Evolutionary conservation across 2,113 vertebrate species (phyloP).

Genomic region (Mugil cephalus): DNA sequence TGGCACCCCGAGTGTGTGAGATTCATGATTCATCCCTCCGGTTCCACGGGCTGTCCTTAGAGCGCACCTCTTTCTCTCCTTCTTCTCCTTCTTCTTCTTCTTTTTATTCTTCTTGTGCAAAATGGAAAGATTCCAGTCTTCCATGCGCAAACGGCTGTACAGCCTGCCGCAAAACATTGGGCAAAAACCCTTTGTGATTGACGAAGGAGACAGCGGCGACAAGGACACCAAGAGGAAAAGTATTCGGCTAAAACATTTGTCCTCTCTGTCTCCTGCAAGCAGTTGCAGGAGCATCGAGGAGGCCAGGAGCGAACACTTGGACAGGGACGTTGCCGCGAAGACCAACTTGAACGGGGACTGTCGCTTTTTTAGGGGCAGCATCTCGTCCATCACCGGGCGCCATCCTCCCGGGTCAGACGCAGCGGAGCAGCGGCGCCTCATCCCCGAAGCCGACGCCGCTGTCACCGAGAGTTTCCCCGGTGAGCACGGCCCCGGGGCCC

Average conservation of each 20-base stretch:
- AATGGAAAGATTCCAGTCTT: slow-evolving; percentile 95
- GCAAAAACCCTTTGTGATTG: slow-evolving; percentile 89
- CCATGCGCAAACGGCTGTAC: slow-evolving; percentile 98
- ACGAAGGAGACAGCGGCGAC: slow-evolving; percentile 88
- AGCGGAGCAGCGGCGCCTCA: slow-evolving; percentile 91
- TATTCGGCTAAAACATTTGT: slow-evolving; percentile 91
- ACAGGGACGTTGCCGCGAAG: slow-evolving; percentile 86
- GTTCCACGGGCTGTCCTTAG: slow-evolving; percentile 47
- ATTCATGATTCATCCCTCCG: slow-evolving; percentile 64
- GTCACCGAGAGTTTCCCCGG: slow-evolving; percentile 81
- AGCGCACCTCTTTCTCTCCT: slow-evolving; percentile 35
- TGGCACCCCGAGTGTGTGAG: slow-evolving; percentile 56
- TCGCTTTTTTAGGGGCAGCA: slow-evolving; percentile 91
- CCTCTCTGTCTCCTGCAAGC: slow-evolving; percentile 84
- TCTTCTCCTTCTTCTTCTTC: not conserved
- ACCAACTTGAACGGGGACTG: slow-evolving; percentile 97
- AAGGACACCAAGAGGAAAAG: slow-evolving; percentile 93
- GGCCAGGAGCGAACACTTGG: slow-evolving; percentile 82
- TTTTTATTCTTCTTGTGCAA: slow-evolving; percentile 31
- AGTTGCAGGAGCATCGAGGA: slow-evolving; percentile 82
- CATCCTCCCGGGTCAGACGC: slow-evolving; percentile 87
- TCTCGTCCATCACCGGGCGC: slow-evolving; percentile 92
- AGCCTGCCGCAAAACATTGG: slow-evolving; percentile 96
- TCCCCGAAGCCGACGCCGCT: slow-evolving; percentile 89
- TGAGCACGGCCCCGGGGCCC: slow-evolving; percentile 84